Base-by-base conservation (phyloP, 2,797 vertebrate genomes). In the Pristis pectinata region DNA sequence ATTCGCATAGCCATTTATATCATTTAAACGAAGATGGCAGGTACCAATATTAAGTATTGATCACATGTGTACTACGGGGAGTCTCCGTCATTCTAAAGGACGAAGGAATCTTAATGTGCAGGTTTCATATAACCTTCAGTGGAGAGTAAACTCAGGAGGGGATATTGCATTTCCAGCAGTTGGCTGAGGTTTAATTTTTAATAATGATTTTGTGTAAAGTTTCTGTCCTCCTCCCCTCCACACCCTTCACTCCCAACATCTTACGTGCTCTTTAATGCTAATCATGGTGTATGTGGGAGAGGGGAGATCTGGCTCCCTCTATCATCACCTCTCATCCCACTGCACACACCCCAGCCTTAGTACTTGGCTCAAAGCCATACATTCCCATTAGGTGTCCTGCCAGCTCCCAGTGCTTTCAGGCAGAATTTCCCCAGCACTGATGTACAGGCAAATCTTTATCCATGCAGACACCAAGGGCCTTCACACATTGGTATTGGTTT, bases 11-110 rank as follows among this genome's bases (percentile, higher is more conserved):
- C 70, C 70, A 94, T 94, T 94, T 94, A 94, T 94, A 94, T 94
- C 67, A 76, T 94, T 94, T 94, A 94, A 94, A 94, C 67, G 70
- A 72, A 49, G 70, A 53, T 94, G 92, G 92, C 92, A 94, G 92
- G 67, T 72, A 72, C 92, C 92, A 74, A 94, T 94, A 94, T 94
- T 94, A 94, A 94, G 92, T 94, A 94, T 94, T 94, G 92, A 94
- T 94, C 70, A 76, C 44, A 70, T 74, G 24, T 7, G 30, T 76
- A 94, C 92, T 76, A 70, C 56, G 15, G 92, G 70, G 92, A 94
- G 64, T 74, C n/a, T 91, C 67, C 41, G 92, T 94, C 92, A 94
- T 76, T 94, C 49, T 94, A 94, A 76, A 91, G 61, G 64, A 74
- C 44, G 44, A 70, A 94, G 92, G 22, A 94, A 15, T 53, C 92